Percentiles rank a stretch among this genome's conserved stretches.
phyloP scores from a whole-genome alignment of 2,797 vertebrate species.

The Rhynchotus rufescens region DNA sequence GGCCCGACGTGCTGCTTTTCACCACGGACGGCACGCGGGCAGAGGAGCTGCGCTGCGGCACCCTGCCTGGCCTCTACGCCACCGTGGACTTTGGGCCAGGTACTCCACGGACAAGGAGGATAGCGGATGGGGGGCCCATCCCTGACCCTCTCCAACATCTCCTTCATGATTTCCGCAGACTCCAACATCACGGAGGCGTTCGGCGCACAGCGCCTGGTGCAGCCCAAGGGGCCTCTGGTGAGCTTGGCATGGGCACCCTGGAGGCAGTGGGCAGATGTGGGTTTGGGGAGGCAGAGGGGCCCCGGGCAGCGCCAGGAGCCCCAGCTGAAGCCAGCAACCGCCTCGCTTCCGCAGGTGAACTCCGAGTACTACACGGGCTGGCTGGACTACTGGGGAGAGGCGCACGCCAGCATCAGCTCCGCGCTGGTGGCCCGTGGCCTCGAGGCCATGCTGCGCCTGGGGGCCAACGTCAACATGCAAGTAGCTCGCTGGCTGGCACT shows the following conservation, averaged over 20 bases:
- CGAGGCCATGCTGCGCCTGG: conserved; percentile 87
- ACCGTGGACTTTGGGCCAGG: conserved; percentile 96
- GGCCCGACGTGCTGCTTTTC: conserved; percentile 89
- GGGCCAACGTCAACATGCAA: conserved; percentile 96
- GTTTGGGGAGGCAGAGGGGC: not conserved
- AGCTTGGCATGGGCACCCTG: conserved; percentile 7
- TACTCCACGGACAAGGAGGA: conserved; percentile 43
- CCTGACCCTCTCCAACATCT: not conserved
- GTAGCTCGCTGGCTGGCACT: not conserved
- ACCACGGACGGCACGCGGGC: conserved; percentile 88
- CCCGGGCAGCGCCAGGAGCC: not conserved
- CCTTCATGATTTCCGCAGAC: conserved; percentile 68
- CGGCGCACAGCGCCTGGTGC: conserved; percentile 84
- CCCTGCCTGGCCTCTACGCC: conserved; percentile 88
- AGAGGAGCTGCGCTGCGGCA: conserved; percentile 89
- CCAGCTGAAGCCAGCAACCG: not conserved
- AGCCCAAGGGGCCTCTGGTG: conserved; percentile 92
- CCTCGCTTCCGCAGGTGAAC: conserved; percentile 87
- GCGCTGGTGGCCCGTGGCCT: conserved; percentile 83
- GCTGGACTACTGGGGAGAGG: conserved; percentile 97
- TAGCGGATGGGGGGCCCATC: not conserved
- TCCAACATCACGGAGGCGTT: conserved; percentile 88
- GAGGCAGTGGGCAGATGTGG: rapidly evolving
- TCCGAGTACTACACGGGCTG: conserved; percentile 98
- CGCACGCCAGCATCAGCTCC: conserved; percentile 81